Evolutionary conservation across 2,797 vertebrate species (phyloP).

Genomic region (Morelia viridis): DNA sequence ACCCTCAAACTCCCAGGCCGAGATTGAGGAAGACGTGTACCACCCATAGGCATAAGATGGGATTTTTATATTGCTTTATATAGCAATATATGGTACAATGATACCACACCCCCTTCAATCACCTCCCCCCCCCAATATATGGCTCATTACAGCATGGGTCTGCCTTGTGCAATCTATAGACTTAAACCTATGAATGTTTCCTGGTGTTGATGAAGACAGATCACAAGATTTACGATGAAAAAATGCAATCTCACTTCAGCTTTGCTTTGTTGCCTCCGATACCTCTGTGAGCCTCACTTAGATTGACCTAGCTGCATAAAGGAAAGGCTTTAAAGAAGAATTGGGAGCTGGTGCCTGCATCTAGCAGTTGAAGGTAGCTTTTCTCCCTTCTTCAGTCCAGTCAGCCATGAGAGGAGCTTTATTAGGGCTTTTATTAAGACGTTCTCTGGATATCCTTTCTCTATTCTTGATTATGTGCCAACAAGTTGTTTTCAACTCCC

Average conservation of each 20-base stretch:
- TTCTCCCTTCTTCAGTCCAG: neutral
- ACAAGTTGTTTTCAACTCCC: neutral
- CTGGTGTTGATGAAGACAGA: neutral
- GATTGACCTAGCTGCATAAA: neutral
- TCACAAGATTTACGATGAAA: neutral
- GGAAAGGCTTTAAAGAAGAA: neutral
- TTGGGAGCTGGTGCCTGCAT: neutral
- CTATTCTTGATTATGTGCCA: neutral
- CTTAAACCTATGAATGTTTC: neutral
- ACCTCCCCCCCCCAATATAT: neutral
- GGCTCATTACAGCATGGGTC: neutral
- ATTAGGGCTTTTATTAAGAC: no score
- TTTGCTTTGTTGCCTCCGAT: neutral
- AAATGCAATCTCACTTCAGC: neutral
- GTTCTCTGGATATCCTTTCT: no score
- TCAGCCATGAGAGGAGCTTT: neutral
- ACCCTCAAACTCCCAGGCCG: no score
- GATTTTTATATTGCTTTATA: no score
- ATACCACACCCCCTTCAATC: neutral
- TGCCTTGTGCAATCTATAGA: neutral
- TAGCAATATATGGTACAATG: neutral
- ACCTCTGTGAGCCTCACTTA: neutral
- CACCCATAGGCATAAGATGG: no score
- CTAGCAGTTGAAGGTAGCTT: neutral
- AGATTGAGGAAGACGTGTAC: no score